Base-by-base conservation (phyloP, 1,140 invertebrate genomes). In the Scaptomyza pallida region DNA sequence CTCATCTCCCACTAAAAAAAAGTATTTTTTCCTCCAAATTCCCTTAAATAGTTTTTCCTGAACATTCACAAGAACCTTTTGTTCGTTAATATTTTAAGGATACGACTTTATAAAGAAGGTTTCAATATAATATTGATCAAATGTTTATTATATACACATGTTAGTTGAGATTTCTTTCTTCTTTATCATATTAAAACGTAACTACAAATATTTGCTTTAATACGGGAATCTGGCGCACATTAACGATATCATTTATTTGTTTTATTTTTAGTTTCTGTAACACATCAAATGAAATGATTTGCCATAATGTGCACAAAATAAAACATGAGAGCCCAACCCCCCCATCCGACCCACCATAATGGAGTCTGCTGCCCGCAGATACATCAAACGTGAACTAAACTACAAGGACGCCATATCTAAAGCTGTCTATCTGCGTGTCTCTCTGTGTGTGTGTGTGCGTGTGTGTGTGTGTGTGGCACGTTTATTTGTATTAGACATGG, bases 401-500 rank as follows among this genome's bases (percentile, higher is more conserved):
- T 55, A 55, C 51, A 16, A 37, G 43, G 19, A 26, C 10, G 13
- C 13, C 19, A n/a, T 54, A 55, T 48, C 65, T 48, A 54, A 5
- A 19, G 16, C 26, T 48, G 30, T 33, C 45, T 16, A 57, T 35
- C 23, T 55, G 19, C 5, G 3, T n/a, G n/a, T n/a, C n/a, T n/a
- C n/a, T 15, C 19, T 52, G 12, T 51, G 17, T 47, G 19, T 48
- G 45, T 72, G 4, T 33, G 23, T 43, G 2, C 13, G 15, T 54
- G 13, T 60, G 41, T 57, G 19, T 62, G 21, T 51, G 45, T 59
- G 43, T 73, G 71, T 70, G 48, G 44, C 60, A 56, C 55, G 65
- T 77, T 74, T 77, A 70, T 77, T 74, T 77, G 71, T 75, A 73
- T 68, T 76, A 72, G 73, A 75, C 65, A 77, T 74, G 75, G 74